A percentile compares a stretch with the other conserved stretches of the same genome.
Evolutionary conservation across 2,113 vertebrate species (phyloP).

Genomic region (Rostratula benghalensis): DNA sequence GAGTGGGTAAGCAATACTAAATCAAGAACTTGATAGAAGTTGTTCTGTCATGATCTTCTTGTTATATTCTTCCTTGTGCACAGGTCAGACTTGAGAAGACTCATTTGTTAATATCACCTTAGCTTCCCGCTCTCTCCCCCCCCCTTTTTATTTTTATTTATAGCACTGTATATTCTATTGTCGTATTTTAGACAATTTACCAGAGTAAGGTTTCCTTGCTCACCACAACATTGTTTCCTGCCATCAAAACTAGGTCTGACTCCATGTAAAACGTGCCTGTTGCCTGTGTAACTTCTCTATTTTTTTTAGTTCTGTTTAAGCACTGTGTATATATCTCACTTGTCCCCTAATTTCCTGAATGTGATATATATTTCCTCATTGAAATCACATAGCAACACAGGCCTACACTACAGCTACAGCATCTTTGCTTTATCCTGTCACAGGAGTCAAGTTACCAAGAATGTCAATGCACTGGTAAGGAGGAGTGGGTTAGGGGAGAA

Average conservation of each 20-base stretch:
- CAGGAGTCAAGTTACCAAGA: conserved; percentile 66
- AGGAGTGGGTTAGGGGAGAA: not conserved
- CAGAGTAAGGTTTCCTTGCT: not conserved
- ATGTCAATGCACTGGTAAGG: not conserved
- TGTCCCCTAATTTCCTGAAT: conserved; percentile 50
- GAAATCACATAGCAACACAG: conserved; percentile 21
- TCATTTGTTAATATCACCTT: not conserved
- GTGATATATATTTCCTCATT: not conserved
- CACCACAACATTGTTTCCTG: not conserved
- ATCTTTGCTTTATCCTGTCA: conserved; percentile 6
- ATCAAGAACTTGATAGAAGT: not conserved
- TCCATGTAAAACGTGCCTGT: not conserved
- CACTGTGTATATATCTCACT: not conserved
- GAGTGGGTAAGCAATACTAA: not conserved
- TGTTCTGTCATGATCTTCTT: not conserved
- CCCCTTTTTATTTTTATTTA: not conserved
- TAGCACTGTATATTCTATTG: not conserved
- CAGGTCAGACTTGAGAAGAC: not conserved
- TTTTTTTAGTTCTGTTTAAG: not conserved
- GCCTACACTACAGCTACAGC: not conserved
- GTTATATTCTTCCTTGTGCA: not conserved
- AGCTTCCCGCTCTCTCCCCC: not conserved
- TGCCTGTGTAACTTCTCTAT: not conserved
- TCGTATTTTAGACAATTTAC: not conserved
- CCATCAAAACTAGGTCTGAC: not conserved